A percentile compares a stretch with the other conserved stretches of the same genome.
phyloP scores from a whole-genome alignment of 2,888 invertebrate genomes.

The Nasonovia ribisnigri region DNA sequence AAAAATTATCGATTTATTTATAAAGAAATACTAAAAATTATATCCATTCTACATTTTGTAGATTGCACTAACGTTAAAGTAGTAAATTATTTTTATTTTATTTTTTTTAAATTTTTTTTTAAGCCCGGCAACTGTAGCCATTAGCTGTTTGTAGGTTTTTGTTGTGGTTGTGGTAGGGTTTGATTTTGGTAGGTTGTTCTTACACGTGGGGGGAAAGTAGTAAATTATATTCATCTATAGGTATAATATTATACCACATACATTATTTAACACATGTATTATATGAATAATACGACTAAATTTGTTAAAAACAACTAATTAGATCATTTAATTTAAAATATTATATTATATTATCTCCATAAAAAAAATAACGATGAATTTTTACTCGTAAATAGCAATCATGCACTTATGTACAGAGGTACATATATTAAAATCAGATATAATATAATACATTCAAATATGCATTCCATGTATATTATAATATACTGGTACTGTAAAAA shows the following conservation, averaged over 20 bases:
- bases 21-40: background rate
- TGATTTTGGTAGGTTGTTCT: too few species aligned
- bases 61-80: background rate
- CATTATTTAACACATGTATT: background rate
- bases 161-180: too few species aligned
- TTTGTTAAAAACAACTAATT: slow-evolving; percentile 21
- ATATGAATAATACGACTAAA: background rate
- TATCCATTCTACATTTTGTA: background rate
- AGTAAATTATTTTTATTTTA: background rate
- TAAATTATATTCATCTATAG: background rate
- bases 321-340: background rate
- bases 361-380: background rate
- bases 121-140: too few species aligned
- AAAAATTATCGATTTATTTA: background rate
- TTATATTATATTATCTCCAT: background rate
- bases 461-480: background rate
- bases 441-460: background rate
- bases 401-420: background rate
- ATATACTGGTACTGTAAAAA: background rate
- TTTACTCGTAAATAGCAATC: background rate
- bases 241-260: background rate
- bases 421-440: slow-evolving; percentile 13
- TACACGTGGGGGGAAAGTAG: too few species aligned
- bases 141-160: too few species aligned
- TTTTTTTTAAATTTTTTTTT: too few species aligned